Base-by-base conservation (phyloP, 2,797 vertebrate genomes). In the Tokudaia tokunoshimensis region DNA sequence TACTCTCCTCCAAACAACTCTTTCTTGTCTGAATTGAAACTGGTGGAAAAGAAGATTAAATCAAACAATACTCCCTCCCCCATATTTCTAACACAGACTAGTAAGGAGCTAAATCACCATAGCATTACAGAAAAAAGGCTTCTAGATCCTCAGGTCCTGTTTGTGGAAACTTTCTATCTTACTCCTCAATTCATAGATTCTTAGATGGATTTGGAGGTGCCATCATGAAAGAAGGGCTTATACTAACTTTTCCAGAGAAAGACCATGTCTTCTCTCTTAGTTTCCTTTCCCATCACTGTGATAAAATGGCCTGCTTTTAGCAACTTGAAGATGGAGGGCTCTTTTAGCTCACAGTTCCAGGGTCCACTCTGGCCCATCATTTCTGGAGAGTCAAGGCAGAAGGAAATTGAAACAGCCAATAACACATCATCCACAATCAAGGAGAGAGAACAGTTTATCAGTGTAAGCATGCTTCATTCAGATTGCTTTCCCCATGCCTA, bases 1-100 rank as follows among this genome's bases (percentile, higher is more conserved):
- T 81, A n/a, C 4, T 90, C 3, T 92, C 26, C 10, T 6, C 37
- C 70, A 88, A 95, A 85, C 4, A 94, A 61, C 50, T 59, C 74
- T 94, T 97, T 96, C 70, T 72, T 89, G 41, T 76, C 67, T 93
- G 17, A 92, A 91, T 12, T n/a, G 52, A 95, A 92, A 83, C 57
- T 86, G 52, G 84, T 67, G 87, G 72, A 85, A 89, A 83, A 94
- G 75, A 61, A 92, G 34, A 93, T 50, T 96, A 41, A 92, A 55
- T 91, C 37, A 96, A 94, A 41, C 44, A 88, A 86, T 81, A 86
- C 50, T 8, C 12, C 26, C 52, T 50, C 63, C 55, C 19, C 34
- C 47, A 74, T 81, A n/a, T 47, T 57, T 90, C 47, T 44, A 29
- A 78, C 29, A 83, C 24, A 96, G 37, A 87, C 22, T 37, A 13